phyloP scores from a whole-genome alignment of 2,888 invertebrate genomes.

The Pinctada fucata region DNA sequence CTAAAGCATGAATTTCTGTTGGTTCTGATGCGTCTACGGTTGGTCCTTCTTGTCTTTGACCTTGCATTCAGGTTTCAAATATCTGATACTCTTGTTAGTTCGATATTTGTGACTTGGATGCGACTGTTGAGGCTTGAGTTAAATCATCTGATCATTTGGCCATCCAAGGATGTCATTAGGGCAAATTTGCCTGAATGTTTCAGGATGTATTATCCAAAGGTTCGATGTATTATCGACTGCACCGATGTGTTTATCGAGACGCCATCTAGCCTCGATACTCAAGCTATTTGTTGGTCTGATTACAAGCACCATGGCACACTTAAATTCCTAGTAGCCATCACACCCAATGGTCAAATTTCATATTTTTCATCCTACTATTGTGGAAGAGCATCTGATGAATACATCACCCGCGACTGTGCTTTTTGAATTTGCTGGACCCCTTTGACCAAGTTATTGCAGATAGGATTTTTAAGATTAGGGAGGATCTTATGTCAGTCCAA shows the following conservation, averaged over 20 bases:
- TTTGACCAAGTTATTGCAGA: slow-evolving; percentile 37
- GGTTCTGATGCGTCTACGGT: slow-evolving; percentile 30
- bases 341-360: slow-evolving; percentile 18
- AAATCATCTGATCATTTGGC: slow-evolving; percentile 21
- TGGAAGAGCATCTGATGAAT: slow-evolving; percentile 24
- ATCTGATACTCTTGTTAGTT: slow-evolving; percentile 25
- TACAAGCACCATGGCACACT: slow-evolving; percentile 33
- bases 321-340: slow-evolving; percentile 30
- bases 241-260: slow-evolving; percentile 24
- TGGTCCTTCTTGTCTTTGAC: slow-evolving; percentile 24
- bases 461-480: slow-evolving; percentile 31
- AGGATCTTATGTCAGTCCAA: background rate
- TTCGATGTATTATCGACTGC: slow-evolving; percentile 20
- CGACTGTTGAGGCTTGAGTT: slow-evolving; percentile 7
- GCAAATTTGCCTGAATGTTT: slow-evolving; percentile 12
- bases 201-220: slow-evolving; percentile 2
- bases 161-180: slow-evolving; percentile 9
- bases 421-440: slow-evolving; percentile 6
- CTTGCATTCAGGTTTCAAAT: slow-evolving; percentile 31
- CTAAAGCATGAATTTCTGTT: slow-evolving; percentile 28
- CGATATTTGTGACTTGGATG: slow-evolving; percentile 34
- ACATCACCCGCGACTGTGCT: slow-evolving; percentile 28
- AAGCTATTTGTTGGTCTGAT: slow-evolving; percentile 26
- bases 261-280: slow-evolving; percentile 12
- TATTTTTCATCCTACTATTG: slow-evolving; percentile 23